Percentiles rank a stretch among this genome's conserved stretches.
These are phyloP conservation scores for Drosophila lowei DNA, from an alignment of 1,140 invertebrate species.

Conservation along the genomic window DNA sequence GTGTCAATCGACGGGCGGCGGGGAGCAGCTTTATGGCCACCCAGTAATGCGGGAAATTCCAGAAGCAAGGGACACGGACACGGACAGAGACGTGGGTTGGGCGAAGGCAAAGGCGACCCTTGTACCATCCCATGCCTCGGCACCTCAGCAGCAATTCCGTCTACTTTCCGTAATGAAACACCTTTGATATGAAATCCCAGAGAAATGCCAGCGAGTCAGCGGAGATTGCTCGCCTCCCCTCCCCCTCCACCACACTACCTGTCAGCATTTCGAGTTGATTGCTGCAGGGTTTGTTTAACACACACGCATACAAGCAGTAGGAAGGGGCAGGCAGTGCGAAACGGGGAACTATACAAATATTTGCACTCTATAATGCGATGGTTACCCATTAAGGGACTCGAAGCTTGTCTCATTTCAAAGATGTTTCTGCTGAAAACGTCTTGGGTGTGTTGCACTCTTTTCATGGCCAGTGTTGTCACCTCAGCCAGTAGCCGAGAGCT, in stretches of 20 bases:
- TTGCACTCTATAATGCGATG: slow-evolving; percentile 35
- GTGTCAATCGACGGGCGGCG: background rate
- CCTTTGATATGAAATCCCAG: slow-evolving; percentile 31
- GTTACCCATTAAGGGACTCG: slow-evolving; percentile 7
- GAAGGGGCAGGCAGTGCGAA: background rate
- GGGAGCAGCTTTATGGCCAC: slow-evolving; percentile 6
- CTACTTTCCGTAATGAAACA: slow-evolving; percentile 44
- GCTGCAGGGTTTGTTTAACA: slow-evolving; percentile 28
- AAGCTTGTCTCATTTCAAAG: no score
- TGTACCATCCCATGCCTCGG: slow-evolving; percentile 23
- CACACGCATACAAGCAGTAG: slow-evolving; percentile 3
- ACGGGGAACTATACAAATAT: slow-evolving; percentile 38
- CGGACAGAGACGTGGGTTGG: no score
- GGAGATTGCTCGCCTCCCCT: background rate
- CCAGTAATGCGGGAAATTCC: slow-evolving; percentile 4
- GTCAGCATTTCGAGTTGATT: slow-evolving; percentile 53
- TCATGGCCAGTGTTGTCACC: no score
- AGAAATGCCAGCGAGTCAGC: slow-evolving; percentile 23
- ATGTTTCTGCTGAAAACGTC: no score
- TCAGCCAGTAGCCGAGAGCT: no score
- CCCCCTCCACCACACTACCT: slow-evolving; percentile 10
- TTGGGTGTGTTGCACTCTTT: no score
- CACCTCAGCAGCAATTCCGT: slow-evolving; percentile 1
- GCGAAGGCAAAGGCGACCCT: background rate
- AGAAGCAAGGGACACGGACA: background rate